A percentile compares a stretch with the other conserved stretches of the same genome.
phyloP scores from a whole-genome alignment of 2,113 vertebrate genomes.

The Sterna hirundo region DNA sequence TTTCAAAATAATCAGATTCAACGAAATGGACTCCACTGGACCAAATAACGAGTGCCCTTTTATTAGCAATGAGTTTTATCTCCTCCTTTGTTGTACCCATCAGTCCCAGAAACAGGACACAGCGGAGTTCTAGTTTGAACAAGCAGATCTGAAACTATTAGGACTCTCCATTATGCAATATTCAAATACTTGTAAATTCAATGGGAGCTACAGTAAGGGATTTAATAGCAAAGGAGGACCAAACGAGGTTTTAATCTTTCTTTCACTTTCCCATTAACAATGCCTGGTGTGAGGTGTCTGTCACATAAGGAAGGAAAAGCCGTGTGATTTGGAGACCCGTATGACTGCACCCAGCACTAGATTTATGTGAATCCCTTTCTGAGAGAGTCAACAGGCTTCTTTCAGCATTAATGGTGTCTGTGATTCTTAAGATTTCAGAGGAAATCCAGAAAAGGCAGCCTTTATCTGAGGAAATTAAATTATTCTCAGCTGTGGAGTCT shows the following conservation, averaged over 20 bases:
- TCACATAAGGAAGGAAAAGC: not conserved
- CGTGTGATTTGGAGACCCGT: not conserved
- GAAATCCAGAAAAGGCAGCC: not conserved
- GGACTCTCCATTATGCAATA: not conserved
- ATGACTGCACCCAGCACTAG: accelerated
- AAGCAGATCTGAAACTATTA: not conserved
- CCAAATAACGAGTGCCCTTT: not conserved
- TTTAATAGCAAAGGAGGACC: not conserved
- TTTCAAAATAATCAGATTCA: not conserved
- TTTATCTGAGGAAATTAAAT: slow-evolving; percentile 15
- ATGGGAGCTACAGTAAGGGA: not conserved
- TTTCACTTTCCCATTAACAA: not conserved
- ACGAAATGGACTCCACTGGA: not conserved
- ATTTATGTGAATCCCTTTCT: not conserved
- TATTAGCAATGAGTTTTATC: not conserved
- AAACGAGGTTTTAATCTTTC: not conserved
- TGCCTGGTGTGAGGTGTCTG: not conserved
- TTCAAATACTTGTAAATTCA: not conserved
- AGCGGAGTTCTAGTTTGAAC: not conserved
- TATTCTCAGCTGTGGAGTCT: not conserved
- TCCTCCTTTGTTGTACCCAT: not conserved
- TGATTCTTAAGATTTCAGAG: not conserved
- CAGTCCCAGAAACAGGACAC: not conserved
- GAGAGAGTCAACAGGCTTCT: not conserved
- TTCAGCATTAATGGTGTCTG: not conserved